Conservation (phyloP, 1,140 invertebrate genomes). For the Mamestra configurata region DNA sequence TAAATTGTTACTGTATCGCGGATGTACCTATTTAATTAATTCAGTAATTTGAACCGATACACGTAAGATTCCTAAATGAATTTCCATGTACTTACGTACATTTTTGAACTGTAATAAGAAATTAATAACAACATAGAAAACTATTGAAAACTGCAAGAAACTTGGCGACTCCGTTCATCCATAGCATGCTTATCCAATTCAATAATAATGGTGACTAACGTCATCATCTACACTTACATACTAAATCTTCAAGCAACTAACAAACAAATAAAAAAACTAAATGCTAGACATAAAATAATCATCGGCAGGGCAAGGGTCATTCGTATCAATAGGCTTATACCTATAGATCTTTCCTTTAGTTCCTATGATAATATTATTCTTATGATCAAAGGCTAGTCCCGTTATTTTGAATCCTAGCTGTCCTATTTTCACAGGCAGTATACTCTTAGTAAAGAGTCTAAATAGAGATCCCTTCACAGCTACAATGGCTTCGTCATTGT, state of each 20-base stretch:
- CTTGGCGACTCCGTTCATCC: no score
- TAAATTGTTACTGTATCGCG: background rate
- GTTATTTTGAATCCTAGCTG: slow-evolving; percentile 81
- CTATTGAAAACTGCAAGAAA: no score
- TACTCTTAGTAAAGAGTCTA: slow-evolving; percentile 70
- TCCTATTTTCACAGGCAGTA: slow-evolving; percentile 78
- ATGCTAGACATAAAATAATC: slow-evolving; percentile 83
- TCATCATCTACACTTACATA: background rate
- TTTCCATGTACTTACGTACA: no score
- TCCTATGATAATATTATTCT: slow-evolving; percentile 80
- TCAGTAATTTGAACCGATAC: background rate
- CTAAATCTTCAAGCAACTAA: slow-evolving; percentile 6
- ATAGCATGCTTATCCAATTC: background rate
- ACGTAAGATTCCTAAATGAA: background rate
- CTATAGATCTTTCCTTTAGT: slow-evolving; percentile 84
- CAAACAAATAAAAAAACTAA: slow-evolving; percentile 52
- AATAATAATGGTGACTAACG: background rate
- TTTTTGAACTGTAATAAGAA: no score
- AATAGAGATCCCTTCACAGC: slow-evolving; percentile 80
- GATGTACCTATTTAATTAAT: background rate
- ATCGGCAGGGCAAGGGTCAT: slow-evolving; percentile 78
- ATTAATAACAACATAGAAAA: no score
- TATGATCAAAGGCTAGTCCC: slow-evolving; percentile 77
- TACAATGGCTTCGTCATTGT: slow-evolving; percentile 78
- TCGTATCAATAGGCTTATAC: slow-evolving; percentile 75